phyloP scores from a whole-genome alignment of 1,140 invertebrate species.

The Drosophila bocki region DNA sequence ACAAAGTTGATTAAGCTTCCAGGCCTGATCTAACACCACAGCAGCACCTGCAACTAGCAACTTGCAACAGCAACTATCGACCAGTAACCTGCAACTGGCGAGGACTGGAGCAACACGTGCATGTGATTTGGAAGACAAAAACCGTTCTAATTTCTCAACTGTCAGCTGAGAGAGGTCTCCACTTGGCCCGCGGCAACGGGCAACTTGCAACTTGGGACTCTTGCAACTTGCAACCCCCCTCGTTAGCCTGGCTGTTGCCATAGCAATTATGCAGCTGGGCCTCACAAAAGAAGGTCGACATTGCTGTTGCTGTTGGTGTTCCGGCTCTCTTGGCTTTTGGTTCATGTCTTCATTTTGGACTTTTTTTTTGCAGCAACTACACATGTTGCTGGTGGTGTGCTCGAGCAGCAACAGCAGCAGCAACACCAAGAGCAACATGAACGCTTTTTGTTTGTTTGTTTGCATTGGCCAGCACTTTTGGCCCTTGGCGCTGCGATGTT shows the following conservation, averaged over 20 bases:
- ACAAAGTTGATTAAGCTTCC: conserved; percentile 54
- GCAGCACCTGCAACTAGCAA: conserved; percentile 33
- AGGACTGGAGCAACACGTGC: conserved; percentile 67
- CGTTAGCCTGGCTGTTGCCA: conserved; percentile 70
- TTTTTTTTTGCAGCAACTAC: conserved; percentile 62
- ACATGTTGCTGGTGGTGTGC: conserved; percentile 70
- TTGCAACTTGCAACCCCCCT: conserved; percentile 43
- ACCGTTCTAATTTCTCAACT: conserved; percentile 83
- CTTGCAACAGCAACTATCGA: conserved; percentile 35
- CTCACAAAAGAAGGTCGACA: conserved; percentile 77
- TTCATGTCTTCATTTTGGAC: conserved; percentile 79
- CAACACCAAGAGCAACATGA: conserved; percentile 56
- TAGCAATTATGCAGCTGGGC: conserved; percentile 78
- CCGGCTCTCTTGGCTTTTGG: conserved; percentile 37
- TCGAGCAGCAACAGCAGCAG: conserved; percentile 42
- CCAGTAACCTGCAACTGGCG: conserved; percentile 28
- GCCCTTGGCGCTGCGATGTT: conserved; percentile 75
- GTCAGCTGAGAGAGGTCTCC: conserved; percentile 67
- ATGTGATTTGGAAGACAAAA: conserved; percentile 78
- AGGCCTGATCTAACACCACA: conserved; percentile 54
- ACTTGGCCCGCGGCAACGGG: conserved; percentile 28
- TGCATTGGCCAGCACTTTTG: conserved; percentile 78
- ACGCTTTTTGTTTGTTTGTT: conserved; percentile 72
- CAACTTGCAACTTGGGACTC: conserved; percentile 17
- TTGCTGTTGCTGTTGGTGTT: conserved; percentile 37